Conservation (phyloP, 2,797 vertebrate genomes). For the Tenualosa ilisha region DNA sequence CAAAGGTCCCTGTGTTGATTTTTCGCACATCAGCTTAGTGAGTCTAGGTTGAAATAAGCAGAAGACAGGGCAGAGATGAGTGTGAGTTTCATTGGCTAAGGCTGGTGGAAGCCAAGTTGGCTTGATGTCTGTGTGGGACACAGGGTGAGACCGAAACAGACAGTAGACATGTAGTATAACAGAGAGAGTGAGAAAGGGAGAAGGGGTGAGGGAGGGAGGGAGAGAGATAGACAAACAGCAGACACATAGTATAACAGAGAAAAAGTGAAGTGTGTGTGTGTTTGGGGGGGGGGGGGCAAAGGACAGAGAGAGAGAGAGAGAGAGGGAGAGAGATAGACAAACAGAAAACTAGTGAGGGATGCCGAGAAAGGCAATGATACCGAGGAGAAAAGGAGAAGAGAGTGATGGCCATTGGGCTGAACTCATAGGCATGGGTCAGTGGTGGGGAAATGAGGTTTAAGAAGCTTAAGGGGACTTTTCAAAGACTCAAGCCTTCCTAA, state of each 20-base stretch:
- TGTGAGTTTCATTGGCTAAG: no score
- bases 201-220: background rate
- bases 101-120: no score
- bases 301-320: background rate
- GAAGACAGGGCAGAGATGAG: background rate
- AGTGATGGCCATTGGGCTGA: background rate
- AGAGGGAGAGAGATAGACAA: background rate
- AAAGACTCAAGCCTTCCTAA: conserved; percentile 58
- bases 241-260: no score
- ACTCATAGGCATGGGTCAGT: background rate
- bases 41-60: background rate
- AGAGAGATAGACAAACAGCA: no score
- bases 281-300: no score
- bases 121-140: no score
- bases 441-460: conserved; percentile 55
- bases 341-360: background rate
- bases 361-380: background rate
- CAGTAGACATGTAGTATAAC: no score
- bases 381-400: background rate
- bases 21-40: background rate
- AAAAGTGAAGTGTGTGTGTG: no score
- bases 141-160: no score
- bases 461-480: conserved; percentile 70
- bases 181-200: no score
- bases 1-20: background rate